These are phyloP conservation scores for Diploptera punctata DNA, from an alignment of 2,888 invertebrate genomes.

Conservation along the genomic window DNA sequence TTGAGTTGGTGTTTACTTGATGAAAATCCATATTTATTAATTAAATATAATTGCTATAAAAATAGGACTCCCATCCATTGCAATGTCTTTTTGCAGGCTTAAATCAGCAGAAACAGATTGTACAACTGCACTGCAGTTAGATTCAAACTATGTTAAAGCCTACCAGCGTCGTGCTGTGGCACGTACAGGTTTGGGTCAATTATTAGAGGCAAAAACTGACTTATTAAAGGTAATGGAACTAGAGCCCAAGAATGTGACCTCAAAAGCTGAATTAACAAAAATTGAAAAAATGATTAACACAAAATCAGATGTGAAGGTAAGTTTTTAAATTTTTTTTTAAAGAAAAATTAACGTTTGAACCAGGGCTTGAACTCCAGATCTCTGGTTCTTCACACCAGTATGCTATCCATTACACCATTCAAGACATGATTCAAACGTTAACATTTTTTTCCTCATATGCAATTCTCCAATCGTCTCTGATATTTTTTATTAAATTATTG, in stretches of 20 bases:
- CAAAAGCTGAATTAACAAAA: constrained; percentile 64
- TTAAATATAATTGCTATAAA: too few relatives aligned
- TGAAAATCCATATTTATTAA: too few relatives aligned
- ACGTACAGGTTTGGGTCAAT: constrained; percentile 72
- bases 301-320: constrained; percentile 56
- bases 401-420: too few relatives aligned
- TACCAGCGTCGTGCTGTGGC: constrained; percentile 81
- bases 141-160: constrained; percentile 84
- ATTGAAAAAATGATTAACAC: constrained; percentile 62
- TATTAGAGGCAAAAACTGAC: constrained; percentile 75
- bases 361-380: too few relatives aligned
- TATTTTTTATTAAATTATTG: constrained; percentile 20
- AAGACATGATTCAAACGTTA: too few relatives aligned
- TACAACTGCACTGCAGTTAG: constrained; percentile 76
- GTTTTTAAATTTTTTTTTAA: constrained; percentile 12
- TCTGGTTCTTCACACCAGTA: too few relatives aligned
- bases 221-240: constrained; percentile 71
- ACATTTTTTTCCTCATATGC: too few relatives aligned
- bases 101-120: constrained; percentile 81
- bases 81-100: constrained; percentile 65
- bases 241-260: constrained; percentile 81
- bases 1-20: too few relatives aligned
- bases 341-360: too few relatives aligned
- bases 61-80: too few relatives aligned
- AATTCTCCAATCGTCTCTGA: constrained; percentile 7